These are phyloP conservation scores for Synanthedon tipuliformis DNA, from an alignment of 2,888 invertebrate species.

Conservation along the genomic window DNA sequence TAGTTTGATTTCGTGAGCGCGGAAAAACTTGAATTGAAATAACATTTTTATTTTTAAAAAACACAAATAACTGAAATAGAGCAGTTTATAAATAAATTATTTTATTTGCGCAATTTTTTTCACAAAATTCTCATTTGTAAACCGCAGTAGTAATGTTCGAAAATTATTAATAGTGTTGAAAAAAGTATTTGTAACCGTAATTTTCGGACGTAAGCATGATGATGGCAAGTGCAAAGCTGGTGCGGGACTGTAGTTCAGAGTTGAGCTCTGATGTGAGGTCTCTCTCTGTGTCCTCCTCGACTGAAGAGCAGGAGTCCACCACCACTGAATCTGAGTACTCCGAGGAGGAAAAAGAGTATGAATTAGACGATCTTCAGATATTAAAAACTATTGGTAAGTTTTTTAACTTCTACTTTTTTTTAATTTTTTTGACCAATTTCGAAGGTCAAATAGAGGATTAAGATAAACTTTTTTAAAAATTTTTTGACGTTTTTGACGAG, in stretches of 20 bases:
- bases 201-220: constrained; percentile 39
- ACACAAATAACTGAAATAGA: neutral
- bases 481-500: too few relatives aligned
- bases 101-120: neutral
- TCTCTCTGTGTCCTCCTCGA: constrained; percentile 64
- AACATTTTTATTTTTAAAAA: neutral
- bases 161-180: constrained; percentile 5
- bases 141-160: neutral
- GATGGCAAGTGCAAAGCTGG: constrained; percentile 69
- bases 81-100: neutral
- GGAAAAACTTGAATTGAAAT: neutral
- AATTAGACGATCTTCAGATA: constrained; percentile 85
- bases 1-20: neutral
- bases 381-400: constrained; percentile 88
- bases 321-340: constrained; percentile 70
- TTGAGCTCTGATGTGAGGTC: constrained; percentile 62
- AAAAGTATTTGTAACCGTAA: constrained; percentile 7
- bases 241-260: constrained; percentile 66
- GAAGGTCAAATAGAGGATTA: too few relatives aligned
- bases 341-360: constrained; percentile 73
- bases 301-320: constrained; percentile 66
- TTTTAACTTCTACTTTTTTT: neutral
- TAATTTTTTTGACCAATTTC: too few relatives aligned
- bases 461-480: too few relatives aligned
- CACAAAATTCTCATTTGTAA: neutral